These are phyloP conservation scores for Tachycineta bicolor DNA, from an alignment of 2,113 vertebrate genomes.

Conservation along the genomic window DNA sequence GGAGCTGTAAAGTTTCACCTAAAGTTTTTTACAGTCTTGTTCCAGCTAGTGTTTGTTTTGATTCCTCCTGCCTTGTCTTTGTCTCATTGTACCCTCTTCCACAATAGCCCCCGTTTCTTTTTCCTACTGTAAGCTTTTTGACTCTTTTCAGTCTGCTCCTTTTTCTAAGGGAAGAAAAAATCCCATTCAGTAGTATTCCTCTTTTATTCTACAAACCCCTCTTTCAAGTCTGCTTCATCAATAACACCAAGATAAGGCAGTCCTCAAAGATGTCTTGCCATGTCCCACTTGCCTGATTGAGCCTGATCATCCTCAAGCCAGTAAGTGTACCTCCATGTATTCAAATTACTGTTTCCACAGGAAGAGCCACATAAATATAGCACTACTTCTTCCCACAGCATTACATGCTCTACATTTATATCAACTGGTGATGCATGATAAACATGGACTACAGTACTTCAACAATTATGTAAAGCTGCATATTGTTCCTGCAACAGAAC, in stretches of 20 bases:
- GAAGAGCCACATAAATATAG: neutral
- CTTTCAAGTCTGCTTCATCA: slow-evolving; percentile 41
- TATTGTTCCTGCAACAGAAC: neutral
- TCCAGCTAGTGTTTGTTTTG: slow-evolving; percentile 2
- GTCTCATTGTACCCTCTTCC: neutral
- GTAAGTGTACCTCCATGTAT: neutral
- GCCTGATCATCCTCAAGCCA: neutral
- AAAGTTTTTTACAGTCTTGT: neutral
- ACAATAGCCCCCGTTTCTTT: slow-evolving; percentile 17
- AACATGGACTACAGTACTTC: neutral
- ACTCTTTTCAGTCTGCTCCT: neutral
- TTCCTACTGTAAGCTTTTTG: neutral
- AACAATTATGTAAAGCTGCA: neutral
- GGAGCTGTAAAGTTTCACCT: neutral
- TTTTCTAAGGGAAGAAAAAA: neutral
- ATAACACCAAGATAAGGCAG: neutral
- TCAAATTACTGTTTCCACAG: neutral
- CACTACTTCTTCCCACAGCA: neutral
- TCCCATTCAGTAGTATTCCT: neutral
- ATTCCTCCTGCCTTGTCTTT: slow-evolving; percentile 19
- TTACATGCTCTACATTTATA: neutral
- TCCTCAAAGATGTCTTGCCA: neutral
- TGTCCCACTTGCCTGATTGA: neutral
- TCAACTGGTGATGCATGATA: neutral
- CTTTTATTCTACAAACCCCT: slow-evolving; percentile 24